Evolutionary conservation across 2,797 vertebrate genomes (phyloP).

Genomic region (Morus bassanus): DNA sequence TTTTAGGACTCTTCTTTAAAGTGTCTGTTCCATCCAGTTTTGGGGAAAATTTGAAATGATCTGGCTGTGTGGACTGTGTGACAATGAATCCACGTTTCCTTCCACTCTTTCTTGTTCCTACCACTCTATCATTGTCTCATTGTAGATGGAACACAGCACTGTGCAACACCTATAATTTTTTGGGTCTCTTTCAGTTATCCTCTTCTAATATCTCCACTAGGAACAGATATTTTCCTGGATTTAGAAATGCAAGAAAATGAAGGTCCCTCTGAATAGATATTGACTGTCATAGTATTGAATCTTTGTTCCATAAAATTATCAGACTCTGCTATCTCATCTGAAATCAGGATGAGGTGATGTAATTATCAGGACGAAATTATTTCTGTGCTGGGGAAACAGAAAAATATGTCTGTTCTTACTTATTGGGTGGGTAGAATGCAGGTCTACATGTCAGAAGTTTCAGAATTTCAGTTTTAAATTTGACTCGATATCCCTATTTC

Average conservation of each 20-base stretch:
- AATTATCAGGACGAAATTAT: not conserved
- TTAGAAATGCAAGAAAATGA: conserved; percentile 3
- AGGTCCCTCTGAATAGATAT: not conserved
- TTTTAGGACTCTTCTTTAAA: not conserved
- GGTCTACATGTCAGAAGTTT: not conserved
- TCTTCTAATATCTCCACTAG: not conserved
- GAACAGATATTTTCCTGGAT: not conserved
- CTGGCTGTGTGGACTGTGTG: not conserved
- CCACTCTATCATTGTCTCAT: not conserved
- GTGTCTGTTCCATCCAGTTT: not conserved
- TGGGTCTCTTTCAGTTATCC: not conserved
- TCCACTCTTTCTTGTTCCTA: not conserved
- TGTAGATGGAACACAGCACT: not conserved
- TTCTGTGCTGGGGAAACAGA: not conserved
- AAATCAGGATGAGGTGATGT: not conserved
- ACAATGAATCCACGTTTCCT: not conserved
- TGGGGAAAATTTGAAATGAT: not conserved
- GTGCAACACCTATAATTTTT: not conserved
- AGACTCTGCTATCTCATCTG: not conserved
- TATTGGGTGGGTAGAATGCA: not conserved
- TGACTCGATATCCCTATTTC: not conserved
- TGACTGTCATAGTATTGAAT: not conserved
- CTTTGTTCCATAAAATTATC: not conserved
- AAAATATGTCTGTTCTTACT: not conserved
- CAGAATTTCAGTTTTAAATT: conserved; percentile 1